These are phyloP conservation scores for Menidia menidia DNA, from an alignment of 2,797 vertebrate genomes.

Conservation along the genomic window DNA sequence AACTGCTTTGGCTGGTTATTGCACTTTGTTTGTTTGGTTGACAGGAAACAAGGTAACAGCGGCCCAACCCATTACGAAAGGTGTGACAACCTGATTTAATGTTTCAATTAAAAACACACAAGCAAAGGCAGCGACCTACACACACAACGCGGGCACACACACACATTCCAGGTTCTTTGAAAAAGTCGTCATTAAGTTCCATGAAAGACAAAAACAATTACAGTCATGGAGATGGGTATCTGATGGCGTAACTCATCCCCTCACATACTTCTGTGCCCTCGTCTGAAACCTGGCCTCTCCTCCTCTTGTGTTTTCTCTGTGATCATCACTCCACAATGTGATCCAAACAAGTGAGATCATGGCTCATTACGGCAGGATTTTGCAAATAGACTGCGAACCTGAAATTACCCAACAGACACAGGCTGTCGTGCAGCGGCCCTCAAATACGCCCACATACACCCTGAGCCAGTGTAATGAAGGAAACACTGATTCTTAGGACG, in stretches of 20 bases:
- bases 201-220: conserved; percentile 56
- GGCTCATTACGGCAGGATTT: conserved; percentile 48
- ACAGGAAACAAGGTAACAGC: conserved; percentile 29
- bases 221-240: conserved; percentile 36
- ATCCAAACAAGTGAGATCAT: conserved; percentile 70
- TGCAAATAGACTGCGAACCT: conserved; percentile 51
- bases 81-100: conserved; percentile 64
- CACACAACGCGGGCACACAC: conserved; percentile 26
- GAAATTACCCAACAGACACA: conserved; percentile 53
- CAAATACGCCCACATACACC: conserved; percentile 8
- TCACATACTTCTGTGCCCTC: conserved; percentile 9
- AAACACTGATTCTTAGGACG: conserved; percentile 18
- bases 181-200: conserved; percentile 25
- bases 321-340: conserved; percentile 27
- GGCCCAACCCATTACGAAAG: conserved; percentile 49
- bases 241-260: conserved; percentile 47
- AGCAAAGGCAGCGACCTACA: conserved; percentile 6
- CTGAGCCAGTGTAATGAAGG: conserved; percentile 25
- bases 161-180: conserved; percentile 18
- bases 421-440: not conserved
- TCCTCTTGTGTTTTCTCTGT: conserved; percentile 39
- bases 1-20: conserved; percentile 36
- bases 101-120: conserved; percentile 53
- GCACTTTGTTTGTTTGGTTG: conserved; percentile 59
- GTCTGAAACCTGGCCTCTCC: conserved; percentile 14